Percentiles rank a stretch among this genome's conserved stretches.
These are phyloP conservation scores for Anodontia alba DNA, from an alignment of 2,888 invertebrate genomes.

Conservation along the genomic window DNA sequence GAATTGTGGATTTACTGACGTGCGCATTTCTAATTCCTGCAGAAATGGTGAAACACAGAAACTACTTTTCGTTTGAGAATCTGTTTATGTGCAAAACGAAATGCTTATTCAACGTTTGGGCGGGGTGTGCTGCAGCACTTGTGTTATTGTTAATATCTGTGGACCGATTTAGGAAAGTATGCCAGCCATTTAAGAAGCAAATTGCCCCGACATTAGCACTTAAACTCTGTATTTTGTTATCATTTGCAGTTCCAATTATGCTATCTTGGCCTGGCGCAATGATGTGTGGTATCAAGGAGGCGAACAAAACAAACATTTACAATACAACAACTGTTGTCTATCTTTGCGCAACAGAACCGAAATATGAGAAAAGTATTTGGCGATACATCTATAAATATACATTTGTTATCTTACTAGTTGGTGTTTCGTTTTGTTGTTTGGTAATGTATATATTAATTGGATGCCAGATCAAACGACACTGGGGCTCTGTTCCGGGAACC, in stretches of 20 bases:
- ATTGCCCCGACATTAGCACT: conserved; percentile 46
- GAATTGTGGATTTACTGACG: conserved; percentile 51
- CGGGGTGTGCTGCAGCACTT: conserved; percentile 50
- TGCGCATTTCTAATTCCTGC: conserved; percentile 55
- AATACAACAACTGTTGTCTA: conserved; percentile 40
- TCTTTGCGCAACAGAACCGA: conserved; percentile 47
- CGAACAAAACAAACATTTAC: conserved; percentile 49
- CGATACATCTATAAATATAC: conserved; percentile 51
- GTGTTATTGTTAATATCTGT: conserved; percentile 47
- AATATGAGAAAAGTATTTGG: conserved; percentile 38
- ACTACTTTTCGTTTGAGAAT: conserved; percentile 55
- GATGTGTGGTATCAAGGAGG: conserved; percentile 55
- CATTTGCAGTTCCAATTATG: conserved; percentile 44
- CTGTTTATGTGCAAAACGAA: conserved; percentile 53
- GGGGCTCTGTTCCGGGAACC: conserved; percentile 47
- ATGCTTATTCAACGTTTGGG: conserved; percentile 59
- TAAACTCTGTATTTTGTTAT: conserved; percentile 44
- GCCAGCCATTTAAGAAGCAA: conserved; percentile 49
- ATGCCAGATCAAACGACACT: conserved; percentile 46
- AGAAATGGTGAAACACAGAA: conserved; percentile 53
- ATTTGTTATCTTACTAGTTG: conserved; percentile 47
- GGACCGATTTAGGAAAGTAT: conserved; percentile 53
- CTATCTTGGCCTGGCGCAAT: conserved; percentile 53
- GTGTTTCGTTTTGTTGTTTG: conserved; percentile 48
- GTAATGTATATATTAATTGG: conserved; percentile 60